Evolutionary conservation across 2,797 vertebrate species (phyloP), one percentile per base, ranked within the genome.

Genomic region (Lacerta agilis): DNA sequence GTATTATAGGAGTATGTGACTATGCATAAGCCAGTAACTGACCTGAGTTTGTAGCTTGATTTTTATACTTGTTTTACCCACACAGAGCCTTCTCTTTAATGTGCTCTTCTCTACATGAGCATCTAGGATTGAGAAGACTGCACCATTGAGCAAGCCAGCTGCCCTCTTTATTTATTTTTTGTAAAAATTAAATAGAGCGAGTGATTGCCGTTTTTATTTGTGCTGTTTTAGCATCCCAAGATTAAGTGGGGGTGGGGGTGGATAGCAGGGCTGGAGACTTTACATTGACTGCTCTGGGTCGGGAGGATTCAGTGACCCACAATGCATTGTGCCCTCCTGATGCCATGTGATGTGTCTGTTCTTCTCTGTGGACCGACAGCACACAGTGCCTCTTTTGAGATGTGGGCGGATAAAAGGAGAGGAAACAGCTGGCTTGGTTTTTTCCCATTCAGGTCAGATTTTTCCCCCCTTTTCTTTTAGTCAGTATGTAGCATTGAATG

Each of bases 361-460:
- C 89, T 84, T 91, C 7, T 2, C 75, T 93, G 92, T 83, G 90
- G 92, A 90, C 61, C 0, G n/a, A 72, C 80, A 88, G 78, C 83
- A 71, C 86, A 93, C 89, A 93, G 93, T 95, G 82, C 89, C 55
- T 71, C 87, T 88, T 93, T 89, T 91, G 88, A 93, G 92, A 94
- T 77, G 82, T 89, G 86, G 89, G 23, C 58, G 89, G 92, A 94
- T 94, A 91, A 92, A 92, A 89, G 89, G 83, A 73, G 86, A 92
- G 91, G 90, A 92, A 93, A 94, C 83, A 89, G 91, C 95, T 91
- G 92, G 91, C 92, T 94, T 88, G 78, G 90, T 94, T 93, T 92
- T 95, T 93, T 90, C 90, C 94, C 55, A 45, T 94, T 93, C 94
- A 90, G 86, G 87, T 91, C 90, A 88, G 89, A 87, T 86, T 87